Base-by-base conservation (phyloP, 1,140 invertebrate genomes). In the Stegodyphus mimosarum region DNA sequence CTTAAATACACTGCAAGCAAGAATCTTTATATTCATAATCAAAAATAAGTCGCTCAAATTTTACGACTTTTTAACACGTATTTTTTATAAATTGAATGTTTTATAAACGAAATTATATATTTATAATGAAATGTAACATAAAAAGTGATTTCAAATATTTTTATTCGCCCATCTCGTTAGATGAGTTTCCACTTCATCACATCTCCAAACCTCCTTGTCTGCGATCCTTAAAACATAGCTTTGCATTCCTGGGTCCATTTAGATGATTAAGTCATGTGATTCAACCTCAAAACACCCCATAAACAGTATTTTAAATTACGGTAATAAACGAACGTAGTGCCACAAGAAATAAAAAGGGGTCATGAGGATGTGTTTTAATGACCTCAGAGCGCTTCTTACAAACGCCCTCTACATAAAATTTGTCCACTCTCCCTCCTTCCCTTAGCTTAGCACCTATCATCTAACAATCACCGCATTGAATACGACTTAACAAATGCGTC, bases 271-370 rank as follows among this genome's bases (percentile, higher is more conserved):
- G 55, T 51, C 55, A 64, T 66, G 33, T 66, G 55, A 77, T 51
- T 77, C 18, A 33, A 15, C 9, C 55, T 60, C 9, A 11, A 11
- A 66, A 49, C 55, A n/a, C 13, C 74, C 70, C 13, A 10, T 66
- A 55, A 77, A 77, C 55, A 77, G 55, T 53, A 60, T 77, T 77
- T 77, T 77, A 77, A 66, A 77, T 77, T 77, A 66, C 74, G 55
- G 63, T 77, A 77, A 53, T 77, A 77, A 77, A 55, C 53, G 53
- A 74, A 55, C n/a, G 53, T 11, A 74, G 70, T 5, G 49, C 15
- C 17, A 51, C 11, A 49, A 15, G 13, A 72, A 33, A 72, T 9
- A 55, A 49, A 74, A 74, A 18, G 51, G 53, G 72, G 72, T 74
- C 72, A 52, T 18, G 72, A 74, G 48, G 53, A 74, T 7, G 51